Evolutionary conservation across 2,888 invertebrate species (phyloP), one percentile per base, ranked within the genome.

Genomic region (Hymenopus coronatus): DNA sequence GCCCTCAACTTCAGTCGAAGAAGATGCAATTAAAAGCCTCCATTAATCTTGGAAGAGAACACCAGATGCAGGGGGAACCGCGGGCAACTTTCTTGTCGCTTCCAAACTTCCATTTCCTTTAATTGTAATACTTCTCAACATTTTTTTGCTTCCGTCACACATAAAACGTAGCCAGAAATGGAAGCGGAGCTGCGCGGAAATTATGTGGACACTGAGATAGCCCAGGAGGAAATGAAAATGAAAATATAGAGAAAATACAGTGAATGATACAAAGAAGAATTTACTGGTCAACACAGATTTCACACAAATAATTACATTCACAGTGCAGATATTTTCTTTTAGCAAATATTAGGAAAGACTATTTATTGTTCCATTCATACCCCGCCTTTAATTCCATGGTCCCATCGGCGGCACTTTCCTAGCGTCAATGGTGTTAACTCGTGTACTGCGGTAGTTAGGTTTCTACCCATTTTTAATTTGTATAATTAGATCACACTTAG

Each of bases 1-100:
- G 54, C 54, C 54, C 54, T 70, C 54, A 70, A 70, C 54, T 70
- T 70, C 54, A 70, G 54, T 70, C 54, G 87, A 87, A 87, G 87
- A 87, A 87, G 87, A 87, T 70, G 87, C 87, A 87, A 87, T 87
- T 87, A 87, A 87, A 87, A 87, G 33, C 87, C 87, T 82, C 87
- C 87, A 87, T 87, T 87, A 87, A 87, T 87, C 82, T 87, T 87
- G 40, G 87, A 87, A 87, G 87, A 82, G 87, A 87, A 33, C 87
- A 82, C 82, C 85, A 87, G 87, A 87, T 87, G 87, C 82, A 40
- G 87, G 82, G 85, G 54, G 54, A 70, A 70, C 54, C 54, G 54
- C 54, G 54, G 54, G 54, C 54, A 85, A 85, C n/a, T 85, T 85
- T 25, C 84, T 84, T 85, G 82, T 33, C 33, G 28, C 12, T 30